Base-by-base conservation (phyloP, 2,113 vertebrate genomes). In the Onychorhynchus coronatus region DNA sequence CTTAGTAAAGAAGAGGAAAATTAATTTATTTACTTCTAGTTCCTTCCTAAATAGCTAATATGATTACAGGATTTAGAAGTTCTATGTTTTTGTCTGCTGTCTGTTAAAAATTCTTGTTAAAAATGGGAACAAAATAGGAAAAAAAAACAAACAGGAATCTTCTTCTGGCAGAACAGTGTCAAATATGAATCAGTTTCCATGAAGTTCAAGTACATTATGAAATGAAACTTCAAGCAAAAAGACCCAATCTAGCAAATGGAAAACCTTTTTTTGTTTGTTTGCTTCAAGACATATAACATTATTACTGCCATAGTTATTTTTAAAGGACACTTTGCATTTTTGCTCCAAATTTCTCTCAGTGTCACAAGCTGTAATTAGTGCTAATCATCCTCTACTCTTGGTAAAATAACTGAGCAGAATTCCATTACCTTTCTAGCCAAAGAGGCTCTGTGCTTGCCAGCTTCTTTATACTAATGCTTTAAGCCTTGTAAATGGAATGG, bases 361-460 rank as follows among this genome's bases (percentile, higher is more conserved):
- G 10, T 92, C 56, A 87, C 61, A 81, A 63, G 7, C 61, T 89
- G 39, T 81, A 93, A 95, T 91, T 91, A 87, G 27, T 30, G 33
- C 52, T 94, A 91, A 94, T 85, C 73, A 92, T 75, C 17, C 44
- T 42, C 31, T 61, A 24, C n/a, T 67, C 28, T 47, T 63, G 30
- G 14, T 88, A 88, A 96, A 95, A 91, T 46, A 92, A 95, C 70
- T 52, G 37, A 93, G 21, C 18, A 87, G 85, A 75, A 92, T 71
- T 84, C 42, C 39, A 56, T 72, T 91, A 92, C 80, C 68, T 92
- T 93, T 52, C 35, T 53, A 87, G 56, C 35, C 65, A 85, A 75
- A 93, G 86, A 78, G 8, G 13, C 21, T 61, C 88, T 89, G n/a
- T 89, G 52, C 15, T 82, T 92, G 42, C 68, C 76, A 89, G 46